A percentile compares a stretch with the other conserved stretches of the same genome.
Conservation (phyloP, 2,888 invertebrate genomes). For the Nysson spinosus region DNA sequence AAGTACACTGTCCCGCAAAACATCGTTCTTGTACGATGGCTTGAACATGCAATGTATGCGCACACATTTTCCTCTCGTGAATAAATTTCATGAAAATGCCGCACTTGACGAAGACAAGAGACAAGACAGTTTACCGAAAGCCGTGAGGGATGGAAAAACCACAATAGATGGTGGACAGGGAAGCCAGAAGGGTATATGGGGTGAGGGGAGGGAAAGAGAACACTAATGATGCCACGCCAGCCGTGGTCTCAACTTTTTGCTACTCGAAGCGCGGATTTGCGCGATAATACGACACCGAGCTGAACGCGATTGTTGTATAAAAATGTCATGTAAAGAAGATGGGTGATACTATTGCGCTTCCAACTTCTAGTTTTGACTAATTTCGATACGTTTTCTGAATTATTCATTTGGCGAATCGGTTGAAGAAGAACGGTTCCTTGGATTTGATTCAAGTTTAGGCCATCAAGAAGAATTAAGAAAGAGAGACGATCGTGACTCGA, state of each 20-base stretch:
- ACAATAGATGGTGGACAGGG: constrained; percentile 23
- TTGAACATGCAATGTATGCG: not conserved
- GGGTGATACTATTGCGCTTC: no score
- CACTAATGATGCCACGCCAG: constrained; percentile 71
- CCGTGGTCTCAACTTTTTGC: constrained; percentile 62
- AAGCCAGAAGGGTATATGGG: constrained; percentile 26
- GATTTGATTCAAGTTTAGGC: no score
- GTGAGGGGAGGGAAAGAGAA: constrained; percentile 55
- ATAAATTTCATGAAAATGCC: not conserved
- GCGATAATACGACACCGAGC: constrained; percentile 41
- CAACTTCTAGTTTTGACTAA: no score
- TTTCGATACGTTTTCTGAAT: no score
- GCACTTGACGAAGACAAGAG: constrained; percentile 19
- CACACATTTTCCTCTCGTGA: not conserved
- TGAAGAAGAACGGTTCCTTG: no score
- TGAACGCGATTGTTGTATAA: no score
- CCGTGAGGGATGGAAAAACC: constrained; percentile 33
- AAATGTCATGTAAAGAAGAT: no score
- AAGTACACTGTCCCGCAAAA: no score
- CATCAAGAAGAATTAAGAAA: constrained; percentile 10
- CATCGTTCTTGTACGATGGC: not conserved
- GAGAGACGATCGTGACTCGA: not conserved
- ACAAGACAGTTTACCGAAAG: constrained; percentile 31
- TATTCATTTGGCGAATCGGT: no score
- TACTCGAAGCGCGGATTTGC: constrained; percentile 54